Evolutionary conservation across 2,797 vertebrate species (phyloP).

Genomic region (Cephalopachus bancanus): DNA sequence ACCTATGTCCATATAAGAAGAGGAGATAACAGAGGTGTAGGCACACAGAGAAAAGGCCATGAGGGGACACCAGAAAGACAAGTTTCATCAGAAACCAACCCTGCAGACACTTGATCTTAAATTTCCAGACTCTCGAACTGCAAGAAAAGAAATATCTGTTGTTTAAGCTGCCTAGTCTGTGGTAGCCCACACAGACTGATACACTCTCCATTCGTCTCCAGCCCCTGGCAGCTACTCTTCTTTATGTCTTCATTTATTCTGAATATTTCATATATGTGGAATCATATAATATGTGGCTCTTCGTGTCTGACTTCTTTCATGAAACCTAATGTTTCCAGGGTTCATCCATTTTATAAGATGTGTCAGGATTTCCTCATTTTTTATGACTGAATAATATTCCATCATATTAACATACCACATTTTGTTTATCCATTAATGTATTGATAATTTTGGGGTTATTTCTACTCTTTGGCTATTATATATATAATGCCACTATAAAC

Average conservation of each 20-base stretch:
- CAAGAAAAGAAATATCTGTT: background rate
- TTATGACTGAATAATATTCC: slow-evolving; percentile 5
- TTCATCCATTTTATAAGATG: background rate
- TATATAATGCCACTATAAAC: background rate
- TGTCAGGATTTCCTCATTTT: background rate
- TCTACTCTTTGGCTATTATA: background rate
- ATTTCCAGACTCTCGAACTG: background rate
- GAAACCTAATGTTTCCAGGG: background rate
- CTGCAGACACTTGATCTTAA: background rate
- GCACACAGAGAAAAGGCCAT: background rate
- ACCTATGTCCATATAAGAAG: background rate
- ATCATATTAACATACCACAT: background rate
- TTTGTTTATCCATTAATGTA: background rate
- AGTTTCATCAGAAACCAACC: background rate
- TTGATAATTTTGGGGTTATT: background rate
- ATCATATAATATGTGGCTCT: background rate
- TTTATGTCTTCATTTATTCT: slow-evolving; percentile 11
- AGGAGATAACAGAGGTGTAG: background rate
- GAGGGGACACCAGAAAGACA: background rate
- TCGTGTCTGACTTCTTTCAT: background rate
- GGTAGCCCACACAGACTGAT: background rate
- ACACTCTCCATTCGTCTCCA: background rate
- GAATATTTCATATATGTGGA: slow-evolving; percentile 1
- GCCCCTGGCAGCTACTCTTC: background rate
- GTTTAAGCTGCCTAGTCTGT: background rate